phyloP scores from a whole-genome alignment of 2,797 vertebrate species.

The Echiichthys vipera region DNA sequence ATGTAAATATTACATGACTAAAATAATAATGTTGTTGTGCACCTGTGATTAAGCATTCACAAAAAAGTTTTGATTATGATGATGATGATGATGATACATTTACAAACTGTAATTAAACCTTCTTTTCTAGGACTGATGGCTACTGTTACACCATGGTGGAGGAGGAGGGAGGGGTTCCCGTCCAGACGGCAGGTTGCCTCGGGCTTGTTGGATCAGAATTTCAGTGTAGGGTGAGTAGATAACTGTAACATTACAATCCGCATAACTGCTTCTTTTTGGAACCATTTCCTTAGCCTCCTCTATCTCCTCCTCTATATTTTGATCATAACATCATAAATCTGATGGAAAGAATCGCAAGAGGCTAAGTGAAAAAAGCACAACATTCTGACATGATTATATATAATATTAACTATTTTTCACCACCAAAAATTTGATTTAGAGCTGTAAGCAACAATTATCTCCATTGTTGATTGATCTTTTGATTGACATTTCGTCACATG shows the following conservation, averaged over 20 bases:
- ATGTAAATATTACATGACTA: too few species aligned
- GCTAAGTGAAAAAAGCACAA: neutral
- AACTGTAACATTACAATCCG: neutral
- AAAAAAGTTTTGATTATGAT: too few species aligned
- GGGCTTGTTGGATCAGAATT: conserved; percentile 93
- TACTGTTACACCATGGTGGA: conserved; percentile 98
- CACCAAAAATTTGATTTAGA: neutral
- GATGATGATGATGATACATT: too few species aligned
- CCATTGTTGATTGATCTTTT: neutral
- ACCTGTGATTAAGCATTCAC: too few species aligned
- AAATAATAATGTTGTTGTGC: too few species aligned
- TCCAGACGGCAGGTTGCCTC: conserved; percentile 94
- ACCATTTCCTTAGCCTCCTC: neutral
- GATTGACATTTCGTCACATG: too few species aligned
- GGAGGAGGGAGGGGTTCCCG: conserved; percentile 90
- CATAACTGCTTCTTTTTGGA: neutral
- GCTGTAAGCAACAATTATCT: neutral
- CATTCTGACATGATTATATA: neutral
- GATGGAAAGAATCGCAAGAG: neutral
- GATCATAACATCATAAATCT: neutral
- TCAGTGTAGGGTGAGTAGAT: conserved; percentile 91
- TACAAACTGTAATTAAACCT: too few species aligned
- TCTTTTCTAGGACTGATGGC: conserved; percentile 89
- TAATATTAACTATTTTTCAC: neutral
- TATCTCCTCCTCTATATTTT: neutral